Percentiles rank a stretch among this genome's conserved stretches.
Conservation (phyloP, 2,797 vertebrate genomes). For the Macropus fuliginosus region DNA sequence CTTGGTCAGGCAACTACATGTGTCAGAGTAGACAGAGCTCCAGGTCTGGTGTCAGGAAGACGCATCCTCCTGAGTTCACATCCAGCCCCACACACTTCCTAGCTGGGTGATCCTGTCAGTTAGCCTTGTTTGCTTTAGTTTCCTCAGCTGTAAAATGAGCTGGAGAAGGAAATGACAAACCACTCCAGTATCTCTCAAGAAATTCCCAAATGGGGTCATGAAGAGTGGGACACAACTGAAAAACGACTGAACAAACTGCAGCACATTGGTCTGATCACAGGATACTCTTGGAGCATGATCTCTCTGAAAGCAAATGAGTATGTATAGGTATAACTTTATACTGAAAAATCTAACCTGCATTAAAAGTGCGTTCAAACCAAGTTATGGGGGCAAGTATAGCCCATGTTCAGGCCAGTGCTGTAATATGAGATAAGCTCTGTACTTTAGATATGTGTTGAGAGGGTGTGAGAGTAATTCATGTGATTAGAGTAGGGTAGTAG, state of each 20-base stretch:
- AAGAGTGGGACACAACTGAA: not conserved
- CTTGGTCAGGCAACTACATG: not conserved
- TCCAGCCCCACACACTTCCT: not conserved
- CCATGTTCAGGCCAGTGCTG: not conserved
- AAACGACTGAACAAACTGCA: not conserved
- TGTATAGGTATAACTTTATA: not conserved
- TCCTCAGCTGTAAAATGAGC: not conserved
- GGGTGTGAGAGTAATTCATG: not conserved
- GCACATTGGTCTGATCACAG: not conserved
- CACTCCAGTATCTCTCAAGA: not conserved
- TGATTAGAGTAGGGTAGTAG: not conserved
- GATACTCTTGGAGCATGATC: not conserved
- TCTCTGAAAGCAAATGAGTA: not conserved
- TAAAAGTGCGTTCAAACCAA: not conserved
- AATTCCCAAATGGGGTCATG: not conserved
- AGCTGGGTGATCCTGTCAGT: not conserved
- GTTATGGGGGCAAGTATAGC: not conserved
- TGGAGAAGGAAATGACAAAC: not conserved
- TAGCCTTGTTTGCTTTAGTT: not conserved
- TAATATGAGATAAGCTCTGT: not conserved
- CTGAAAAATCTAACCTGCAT: not conserved
- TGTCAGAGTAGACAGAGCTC: not conserved
- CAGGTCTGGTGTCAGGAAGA: not conserved
- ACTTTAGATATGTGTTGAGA: not conserved
- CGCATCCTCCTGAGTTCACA: not conserved